Conservation (phyloP, 2,113 vertebrate genomes). For the Sylvietta virens region DNA sequence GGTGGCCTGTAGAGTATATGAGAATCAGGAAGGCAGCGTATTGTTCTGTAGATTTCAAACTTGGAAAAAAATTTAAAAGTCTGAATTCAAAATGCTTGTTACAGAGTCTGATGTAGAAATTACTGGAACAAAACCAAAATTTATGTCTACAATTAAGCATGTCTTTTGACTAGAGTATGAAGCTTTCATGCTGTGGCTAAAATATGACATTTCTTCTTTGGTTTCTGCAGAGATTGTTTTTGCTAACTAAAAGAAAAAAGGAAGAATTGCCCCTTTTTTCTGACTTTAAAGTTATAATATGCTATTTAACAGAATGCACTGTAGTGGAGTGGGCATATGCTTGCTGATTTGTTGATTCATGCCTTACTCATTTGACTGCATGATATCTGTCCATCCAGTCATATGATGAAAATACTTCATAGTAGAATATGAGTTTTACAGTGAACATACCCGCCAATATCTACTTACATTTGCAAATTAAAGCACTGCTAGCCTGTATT, state of each 20-base stretch:
- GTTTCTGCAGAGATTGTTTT: background rate
- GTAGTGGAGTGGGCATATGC: background rate
- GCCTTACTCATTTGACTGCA: background rate
- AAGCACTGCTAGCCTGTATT: background rate
- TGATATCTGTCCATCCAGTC: background rate
- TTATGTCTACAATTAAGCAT: background rate
- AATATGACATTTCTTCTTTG: background rate
- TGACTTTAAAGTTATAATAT: background rate
- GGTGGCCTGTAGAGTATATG: background rate
- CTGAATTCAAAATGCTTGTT: accelerated
- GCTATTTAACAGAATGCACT: background rate
- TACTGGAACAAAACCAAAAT: background rate
- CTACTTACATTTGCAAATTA: background rate
- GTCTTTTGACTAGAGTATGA: background rate
- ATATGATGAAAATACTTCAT: accelerated
- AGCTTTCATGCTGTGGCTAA: background rate
- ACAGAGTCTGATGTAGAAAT: background rate
- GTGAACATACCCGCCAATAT: background rate
- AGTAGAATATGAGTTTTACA: background rate
- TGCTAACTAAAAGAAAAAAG: background rate
- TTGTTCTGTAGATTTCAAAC: background rate
- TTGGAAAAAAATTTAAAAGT: background rate
- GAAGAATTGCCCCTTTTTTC: background rate
- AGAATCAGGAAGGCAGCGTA: background rate
- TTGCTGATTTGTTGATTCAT: background rate